Conservation (phyloP, 1,140 invertebrate species). For the Catajapyx aquilonaris region DNA sequence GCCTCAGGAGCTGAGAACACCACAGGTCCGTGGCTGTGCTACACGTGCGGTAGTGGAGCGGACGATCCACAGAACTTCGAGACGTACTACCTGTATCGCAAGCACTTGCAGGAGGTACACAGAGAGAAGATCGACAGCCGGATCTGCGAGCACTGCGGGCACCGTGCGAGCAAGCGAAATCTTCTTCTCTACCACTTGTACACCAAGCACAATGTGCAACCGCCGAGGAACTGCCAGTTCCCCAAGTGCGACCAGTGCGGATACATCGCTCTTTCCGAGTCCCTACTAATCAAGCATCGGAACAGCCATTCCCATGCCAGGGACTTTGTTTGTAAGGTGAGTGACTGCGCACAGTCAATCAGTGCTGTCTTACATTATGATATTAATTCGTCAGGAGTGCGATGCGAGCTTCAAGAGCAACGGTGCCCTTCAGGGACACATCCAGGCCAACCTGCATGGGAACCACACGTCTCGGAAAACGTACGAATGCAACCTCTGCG, state of each 20-base stretch:
- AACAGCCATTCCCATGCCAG: slow-evolving; percentile 15
- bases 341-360: not conserved
- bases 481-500: slow-evolving; percentile 42
- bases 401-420: slow-evolving; percentile 25
- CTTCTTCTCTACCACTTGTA: slow-evolving; percentile 58
- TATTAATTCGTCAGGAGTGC: slow-evolving; percentile 27
- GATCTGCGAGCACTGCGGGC: slow-evolving; percentile 66
- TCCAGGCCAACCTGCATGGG: slow-evolving; percentile 30
- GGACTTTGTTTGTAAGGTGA: slow-evolving; percentile 14
- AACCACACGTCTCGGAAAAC: slow-evolving; percentile 22
- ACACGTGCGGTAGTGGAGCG: slow-evolving; percentile 38
- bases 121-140: slow-evolving; percentile 53
- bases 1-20: slow-evolving; percentile 16
- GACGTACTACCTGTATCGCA: slow-evolving; percentile 50
- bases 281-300: slow-evolving; percentile 35
- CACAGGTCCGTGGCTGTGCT: slow-evolving; percentile 39
- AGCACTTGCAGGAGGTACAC: slow-evolving; percentile 42
- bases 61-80: slow-evolving; percentile 42
- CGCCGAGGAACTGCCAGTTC: slow-evolving; percentile 42
- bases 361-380: too few relatives aligned
- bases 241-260: slow-evolving; percentile 52
- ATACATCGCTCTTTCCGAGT: slow-evolving; percentile 46
- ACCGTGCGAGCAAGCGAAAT: slow-evolving; percentile 48
- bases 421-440: slow-evolving; percentile 26
- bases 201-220: slow-evolving; percentile 51